These are phyloP conservation scores for Quiscalus mexicanus DNA, from an alignment of 2,113 vertebrate species.

Conservation along the genomic window DNA sequence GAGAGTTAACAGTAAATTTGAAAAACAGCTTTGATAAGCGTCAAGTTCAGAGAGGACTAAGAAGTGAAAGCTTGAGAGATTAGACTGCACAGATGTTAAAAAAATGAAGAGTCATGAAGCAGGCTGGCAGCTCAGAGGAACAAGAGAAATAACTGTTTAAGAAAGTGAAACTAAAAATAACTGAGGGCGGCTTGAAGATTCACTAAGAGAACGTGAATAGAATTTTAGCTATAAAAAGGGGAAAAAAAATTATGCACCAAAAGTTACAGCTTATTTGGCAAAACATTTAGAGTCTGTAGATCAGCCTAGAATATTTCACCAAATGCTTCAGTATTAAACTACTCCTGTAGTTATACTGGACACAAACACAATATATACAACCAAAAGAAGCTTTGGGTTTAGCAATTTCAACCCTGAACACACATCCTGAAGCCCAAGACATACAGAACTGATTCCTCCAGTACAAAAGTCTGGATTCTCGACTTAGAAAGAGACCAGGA, in stretches of 20 bases:
- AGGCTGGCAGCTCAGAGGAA: conserved; percentile 63
- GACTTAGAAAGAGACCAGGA: neutral
- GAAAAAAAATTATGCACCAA: conserved; percentile 36
- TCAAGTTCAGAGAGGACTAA: conserved; percentile 61
- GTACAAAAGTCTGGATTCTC: neutral
- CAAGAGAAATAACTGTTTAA: conserved; percentile 66
- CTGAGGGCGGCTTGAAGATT: conserved; percentile 30
- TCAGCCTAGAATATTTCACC: neutral
- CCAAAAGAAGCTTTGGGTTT: neutral
- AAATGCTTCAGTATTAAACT: conserved; percentile 30
- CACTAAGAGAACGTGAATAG: conserved; percentile 51
- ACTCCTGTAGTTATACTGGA: neutral
- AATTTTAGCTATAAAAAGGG: conserved; percentile 63
- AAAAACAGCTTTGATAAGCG: conserved; percentile 57
- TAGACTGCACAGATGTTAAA: conserved; percentile 65
- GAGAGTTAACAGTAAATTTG: conserved; percentile 54
- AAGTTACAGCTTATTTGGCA: conserved; percentile 50
- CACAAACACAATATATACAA: neutral
- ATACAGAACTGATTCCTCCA: neutral
- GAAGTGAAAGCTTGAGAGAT: conserved; percentile 65
- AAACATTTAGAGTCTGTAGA: conserved; percentile 38
- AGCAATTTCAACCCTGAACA: neutral
- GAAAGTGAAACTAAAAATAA: conserved; percentile 72
- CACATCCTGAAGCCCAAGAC: neutral
- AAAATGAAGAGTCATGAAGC: conserved; percentile 71